These are phyloP conservation scores for Sterna hirundo DNA, from an alignment of 2,113 vertebrate species.

Conservation along the genomic window DNA sequence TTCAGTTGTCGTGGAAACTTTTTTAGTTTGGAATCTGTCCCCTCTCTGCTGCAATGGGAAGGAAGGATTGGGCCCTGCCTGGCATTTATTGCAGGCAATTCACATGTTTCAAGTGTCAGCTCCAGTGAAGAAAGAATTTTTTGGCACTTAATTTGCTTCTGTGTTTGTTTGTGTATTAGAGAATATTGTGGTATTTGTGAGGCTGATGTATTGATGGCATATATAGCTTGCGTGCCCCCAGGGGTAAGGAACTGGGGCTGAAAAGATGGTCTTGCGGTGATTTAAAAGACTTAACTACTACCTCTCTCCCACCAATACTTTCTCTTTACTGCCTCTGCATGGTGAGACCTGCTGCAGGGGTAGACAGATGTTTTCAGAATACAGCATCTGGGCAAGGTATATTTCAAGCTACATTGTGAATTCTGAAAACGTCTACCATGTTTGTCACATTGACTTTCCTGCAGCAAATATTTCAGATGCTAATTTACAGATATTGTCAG, in stretches of 20 bases:
- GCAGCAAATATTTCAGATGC: background rate
- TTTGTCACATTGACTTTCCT: background rate
- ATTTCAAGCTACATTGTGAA: background rate
- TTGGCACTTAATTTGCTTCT: background rate
- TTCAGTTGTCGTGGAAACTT: background rate
- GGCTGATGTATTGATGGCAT: fast-evolving
- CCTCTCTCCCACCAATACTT: background rate
- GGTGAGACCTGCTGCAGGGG: background rate
- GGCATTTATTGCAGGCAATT: background rate
- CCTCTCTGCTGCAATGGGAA: background rate
- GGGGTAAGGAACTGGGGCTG: background rate
- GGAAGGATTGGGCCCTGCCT: background rate
- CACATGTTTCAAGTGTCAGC: background rate
- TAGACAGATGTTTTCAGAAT: background rate
- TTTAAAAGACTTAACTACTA: background rate
- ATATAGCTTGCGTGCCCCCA: background rate
- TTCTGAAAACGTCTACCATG: background rate
- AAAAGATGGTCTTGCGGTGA: background rate
- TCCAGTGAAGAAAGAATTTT: background rate
- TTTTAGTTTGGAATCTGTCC: background rate
- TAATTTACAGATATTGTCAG: background rate
- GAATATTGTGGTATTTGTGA: fast-evolving
- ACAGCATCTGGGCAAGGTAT: background rate
- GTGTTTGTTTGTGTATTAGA: background rate
- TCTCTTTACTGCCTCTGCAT: background rate